Percentiles rank a stretch among this genome's conserved stretches.
phyloP scores from a whole-genome alignment of 2,888 invertebrate species.

The Drosophila eohydei region DNA sequence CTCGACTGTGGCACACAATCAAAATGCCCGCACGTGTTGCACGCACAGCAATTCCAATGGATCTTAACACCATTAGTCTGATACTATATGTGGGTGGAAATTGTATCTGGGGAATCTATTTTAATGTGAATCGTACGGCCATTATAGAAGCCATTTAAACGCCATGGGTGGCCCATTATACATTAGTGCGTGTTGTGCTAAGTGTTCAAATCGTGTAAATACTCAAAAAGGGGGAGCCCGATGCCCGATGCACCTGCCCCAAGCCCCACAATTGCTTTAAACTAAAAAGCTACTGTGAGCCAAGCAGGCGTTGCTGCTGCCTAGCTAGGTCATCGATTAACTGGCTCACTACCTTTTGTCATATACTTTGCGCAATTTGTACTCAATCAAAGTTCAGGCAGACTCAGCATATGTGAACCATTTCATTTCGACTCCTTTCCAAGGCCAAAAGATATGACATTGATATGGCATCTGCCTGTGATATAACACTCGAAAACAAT shows the following conservation, averaged over 20 bases:
- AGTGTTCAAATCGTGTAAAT: conserved; percentile 17
- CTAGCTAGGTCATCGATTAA: neutral
- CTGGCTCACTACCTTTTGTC: neutral
- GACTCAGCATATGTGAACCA: no score
- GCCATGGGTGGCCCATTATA: conserved; percentile 54
- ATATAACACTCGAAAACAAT: no score
- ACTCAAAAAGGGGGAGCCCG: neutral
- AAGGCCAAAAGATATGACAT: no score
- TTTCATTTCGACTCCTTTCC: no score
- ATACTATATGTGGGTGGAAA: conserved; percentile 33
- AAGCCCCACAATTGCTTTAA: conserved; percentile 1
- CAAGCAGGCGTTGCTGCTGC: neutral
- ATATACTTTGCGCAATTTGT: no score
- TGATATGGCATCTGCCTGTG: no score
- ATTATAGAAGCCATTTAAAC: conserved; percentile 54
- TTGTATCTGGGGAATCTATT: conserved; percentile 54
- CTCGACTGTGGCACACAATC: conserved; percentile 1
- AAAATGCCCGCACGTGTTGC: conserved; percentile 53
- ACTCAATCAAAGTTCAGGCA: no score
- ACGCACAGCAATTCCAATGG: conserved; percentile 42
- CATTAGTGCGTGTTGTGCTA: conserved; percentile 28
- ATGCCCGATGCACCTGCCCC: neutral
- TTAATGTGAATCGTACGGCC: conserved; percentile 44
- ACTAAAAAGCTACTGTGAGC: neutral
- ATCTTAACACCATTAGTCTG: conserved; percentile 41